Conservation (phyloP, 2,888 invertebrate genomes). For the Tridacna gigas region DNA sequence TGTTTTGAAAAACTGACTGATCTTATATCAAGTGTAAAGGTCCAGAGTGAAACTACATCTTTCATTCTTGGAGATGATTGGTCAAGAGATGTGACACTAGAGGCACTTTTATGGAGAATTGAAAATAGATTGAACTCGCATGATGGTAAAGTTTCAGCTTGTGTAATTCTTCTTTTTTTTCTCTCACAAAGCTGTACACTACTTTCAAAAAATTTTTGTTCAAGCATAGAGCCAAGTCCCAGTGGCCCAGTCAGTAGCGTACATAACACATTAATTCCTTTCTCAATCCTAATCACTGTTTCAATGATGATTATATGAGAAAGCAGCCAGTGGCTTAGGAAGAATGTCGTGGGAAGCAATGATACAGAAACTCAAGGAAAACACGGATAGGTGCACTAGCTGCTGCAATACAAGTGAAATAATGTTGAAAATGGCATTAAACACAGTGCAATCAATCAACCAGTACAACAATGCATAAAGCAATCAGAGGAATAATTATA, state of each 20-base stretch:
- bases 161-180: neutral
- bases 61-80: conserved; percentile 17
- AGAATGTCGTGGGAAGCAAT: neutral
- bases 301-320: neutral
- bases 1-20: neutral
- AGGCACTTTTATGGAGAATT: conserved; percentile 49
- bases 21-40: neutral
- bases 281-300: neutral
- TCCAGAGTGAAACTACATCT: neutral
- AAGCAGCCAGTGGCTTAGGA: neutral
- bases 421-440: neutral
- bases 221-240: neutral
- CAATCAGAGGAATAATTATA: no score
- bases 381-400: neutral
- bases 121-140: conserved; percentile 14
- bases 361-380: neutral
- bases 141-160: conserved; percentile 30
- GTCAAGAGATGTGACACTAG: conserved; percentile 33
- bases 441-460: neutral
- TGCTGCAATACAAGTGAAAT: neutral
- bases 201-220: neutral
- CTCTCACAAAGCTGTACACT: neutral
- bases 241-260: neutral
- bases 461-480: no score
- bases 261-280: neutral